Conservation (phyloP, 2,888 invertebrate genomes). For the Mimachlamys varia region DNA sequence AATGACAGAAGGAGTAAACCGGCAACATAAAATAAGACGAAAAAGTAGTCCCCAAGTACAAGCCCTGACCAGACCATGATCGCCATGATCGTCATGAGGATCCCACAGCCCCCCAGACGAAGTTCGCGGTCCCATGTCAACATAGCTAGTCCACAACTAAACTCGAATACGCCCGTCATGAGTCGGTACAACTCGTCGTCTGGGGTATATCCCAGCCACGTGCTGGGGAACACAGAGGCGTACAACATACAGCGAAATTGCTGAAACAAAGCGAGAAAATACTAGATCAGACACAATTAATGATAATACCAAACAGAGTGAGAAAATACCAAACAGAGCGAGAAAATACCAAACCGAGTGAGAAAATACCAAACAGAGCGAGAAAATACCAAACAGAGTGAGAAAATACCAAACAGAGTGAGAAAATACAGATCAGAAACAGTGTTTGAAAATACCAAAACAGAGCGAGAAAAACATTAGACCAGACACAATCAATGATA, state of each 20-base stretch:
- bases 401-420: too few relatives aligned
- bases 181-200: not conserved
- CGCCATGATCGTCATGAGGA: not conserved
- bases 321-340: not conserved
- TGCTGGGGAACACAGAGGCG: not conserved
- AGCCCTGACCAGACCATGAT: not conserved
- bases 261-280: not conserved
- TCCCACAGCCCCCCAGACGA: not conserved
- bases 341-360: too few relatives aligned
- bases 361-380: not conserved
- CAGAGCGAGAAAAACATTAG: not conserved
- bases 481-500: not conserved
- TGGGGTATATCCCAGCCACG: not conserved
- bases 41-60: not conserved
- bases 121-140: slow-evolving; percentile 6
- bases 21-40: not conserved
- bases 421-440: not conserved
- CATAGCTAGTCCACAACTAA: not conserved
- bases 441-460: not conserved
- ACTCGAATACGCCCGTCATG: not conserved
- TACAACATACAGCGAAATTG: slow-evolving; percentile 9
- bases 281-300: not conserved
- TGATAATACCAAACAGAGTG: not conserved
- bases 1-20: not conserved
- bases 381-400: not conserved